These are phyloP conservation scores for Etheostoma perlongum DNA, from an alignment of 2,797 vertebrate genomes.

Conservation along the genomic window DNA sequence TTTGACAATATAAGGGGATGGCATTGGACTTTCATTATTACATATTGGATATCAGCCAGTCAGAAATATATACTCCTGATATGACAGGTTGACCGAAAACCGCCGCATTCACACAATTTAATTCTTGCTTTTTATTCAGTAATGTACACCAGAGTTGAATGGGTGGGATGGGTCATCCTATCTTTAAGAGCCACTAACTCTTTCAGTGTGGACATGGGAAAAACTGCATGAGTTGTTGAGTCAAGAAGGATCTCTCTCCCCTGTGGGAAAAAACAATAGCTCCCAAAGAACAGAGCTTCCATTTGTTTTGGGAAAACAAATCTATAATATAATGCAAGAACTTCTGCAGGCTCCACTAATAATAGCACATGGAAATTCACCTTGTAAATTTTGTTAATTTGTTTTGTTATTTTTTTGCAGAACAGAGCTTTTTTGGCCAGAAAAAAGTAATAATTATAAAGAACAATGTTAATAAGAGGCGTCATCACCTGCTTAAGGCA, in stretches of 20 bases:
- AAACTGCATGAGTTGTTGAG: slow-evolving; percentile 26
- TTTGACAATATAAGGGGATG: background rate
- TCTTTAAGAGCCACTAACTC: slow-evolving; percentile 20
- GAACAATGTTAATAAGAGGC: slow-evolving; percentile 6
- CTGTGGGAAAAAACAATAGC: slow-evolving; percentile 45
- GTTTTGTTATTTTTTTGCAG: no score
- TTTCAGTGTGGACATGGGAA: slow-evolving; percentile 55
- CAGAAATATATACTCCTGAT: slow-evolving; percentile 6
- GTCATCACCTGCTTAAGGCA: background rate
- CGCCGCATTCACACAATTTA: slow-evolving; percentile 4
- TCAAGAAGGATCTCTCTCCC: slow-evolving; percentile 38
- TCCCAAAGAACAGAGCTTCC: slow-evolving; percentile 17
- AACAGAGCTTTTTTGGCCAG: no score
- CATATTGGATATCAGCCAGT: slow-evolving; percentile 8
- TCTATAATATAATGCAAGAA: no score
- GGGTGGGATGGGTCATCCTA: slow-evolving; percentile 26
- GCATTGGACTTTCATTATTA: slow-evolving; percentile 3
- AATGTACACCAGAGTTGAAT: slow-evolving; percentile 26
- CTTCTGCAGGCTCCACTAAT: no score
- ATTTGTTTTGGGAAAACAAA: no score
- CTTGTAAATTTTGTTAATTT: no score
- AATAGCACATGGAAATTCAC: no score
- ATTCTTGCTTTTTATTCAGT: slow-evolving; percentile 24
- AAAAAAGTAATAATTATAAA: background rate
- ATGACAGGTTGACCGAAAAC: slow-evolving; percentile 17